Evolutionary conservation across 2,888 invertebrate genomes (phyloP), one percentile per base, ranked within the genome.

Genomic region (Ctena decussata): DNA sequence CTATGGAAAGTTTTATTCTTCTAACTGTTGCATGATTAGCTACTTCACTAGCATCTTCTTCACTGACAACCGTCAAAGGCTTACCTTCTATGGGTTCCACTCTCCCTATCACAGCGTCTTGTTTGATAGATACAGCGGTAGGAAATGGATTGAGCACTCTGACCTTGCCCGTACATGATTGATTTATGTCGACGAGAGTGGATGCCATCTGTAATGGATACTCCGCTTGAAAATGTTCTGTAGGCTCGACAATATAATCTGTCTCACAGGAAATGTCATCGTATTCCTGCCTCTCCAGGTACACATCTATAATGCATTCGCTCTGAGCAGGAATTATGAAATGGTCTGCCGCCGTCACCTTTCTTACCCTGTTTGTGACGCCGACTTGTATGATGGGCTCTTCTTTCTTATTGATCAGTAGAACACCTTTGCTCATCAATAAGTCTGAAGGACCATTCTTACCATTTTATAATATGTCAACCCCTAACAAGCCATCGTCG

Each of bases 111-210:
- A 74, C 72, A 15, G 84, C 72, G 65, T 85, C 80, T 49, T 85
- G 80, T 27, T 60, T 72, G 5, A 88, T 30, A 15, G 72, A 46
- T 8, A 82, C 41, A 15, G 46, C 71, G 2, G 15, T 57, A 24
- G 72, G 73, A 46, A 84, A 86, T 21, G 84, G 82, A 46, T 89
- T 89, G 35, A 86, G 44, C 15, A 90, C 37, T 15, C 86, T 80
- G 0, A 86, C 79, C 44, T 84, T 84, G 57, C 24, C 57, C 12
- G 83, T 86, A 21, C 74, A 49, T 30, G 30, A 49, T 35, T 71
- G 18, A 8, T 71, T 84, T 12, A 85, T 71, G 49, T 85, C 80
- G 53, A 82, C 83, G 21, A 86, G 70, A 24, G 80, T 77, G 15
- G 81, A 41, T 15, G 89, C 84, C 77, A 90, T 73, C 44, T 77